Evolutionary conservation across 2,888 invertebrate species (phyloP), one percentile per base, ranked within the genome.

Genomic region (Leptinotarsa rubiginosa): DNA sequence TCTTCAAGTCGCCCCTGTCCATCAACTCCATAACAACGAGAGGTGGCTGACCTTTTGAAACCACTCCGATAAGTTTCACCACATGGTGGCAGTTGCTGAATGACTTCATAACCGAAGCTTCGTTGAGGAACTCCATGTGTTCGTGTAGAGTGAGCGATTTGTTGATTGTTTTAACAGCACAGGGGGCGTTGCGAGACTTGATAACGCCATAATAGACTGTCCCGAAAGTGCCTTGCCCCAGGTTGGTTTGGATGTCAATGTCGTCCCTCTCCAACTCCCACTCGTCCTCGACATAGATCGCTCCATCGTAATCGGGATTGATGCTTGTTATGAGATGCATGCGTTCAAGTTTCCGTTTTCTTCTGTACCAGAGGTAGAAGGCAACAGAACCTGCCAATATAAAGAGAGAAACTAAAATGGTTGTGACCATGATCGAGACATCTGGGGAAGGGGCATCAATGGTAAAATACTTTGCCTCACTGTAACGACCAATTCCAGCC

Each of bases 11-110:
- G 1, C 94, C 94, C 62, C 91, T 89, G 13, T 90, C 90, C 95
- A 95, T 95, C 22, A 95, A 86, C 81, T 95, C 95, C 95, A 95
- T 95, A 13, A 95, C 89, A 1, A 95, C 94, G 72, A 91, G 89
- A 0, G 93, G 92, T 1, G 94, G 93, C 74, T 90, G 90, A 4
- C 91, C 91, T 76, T 90, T 89, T 0, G 93, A 93, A 3, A 95
- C 93, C 0, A 95, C 94, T 1, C 95, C 95, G 62, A 83, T 77
- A n/a, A 85, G 77, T 73, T 83, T 85, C 4, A 95, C 93, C 3
- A 94, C 92, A 85, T 94, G 93, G 83, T 91, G 89, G 49, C 92
- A 92, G 10, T 86, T 85, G 75, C 90, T 88, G 83, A 93, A 93
- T 50, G 90, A 88, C 89, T 93, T 94, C 94, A 94, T 94, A 15